Base-by-base conservation (phyloP, 2,888 invertebrate species). In the Mythimna vitellina region DNA sequence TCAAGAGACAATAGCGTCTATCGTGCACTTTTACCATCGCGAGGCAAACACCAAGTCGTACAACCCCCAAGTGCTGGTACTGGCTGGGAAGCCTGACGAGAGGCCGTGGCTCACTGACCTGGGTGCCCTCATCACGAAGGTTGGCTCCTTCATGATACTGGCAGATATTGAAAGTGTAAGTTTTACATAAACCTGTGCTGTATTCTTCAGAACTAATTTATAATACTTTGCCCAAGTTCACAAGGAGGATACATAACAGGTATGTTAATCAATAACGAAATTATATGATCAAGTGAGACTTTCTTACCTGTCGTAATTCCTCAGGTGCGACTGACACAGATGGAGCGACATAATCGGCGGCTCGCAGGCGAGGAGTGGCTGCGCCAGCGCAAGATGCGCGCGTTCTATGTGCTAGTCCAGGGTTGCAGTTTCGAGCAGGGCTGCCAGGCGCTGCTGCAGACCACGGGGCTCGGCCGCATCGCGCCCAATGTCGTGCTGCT, bases 41-140 rank as follows among this genome's bases (percentile, higher is more conserved):
- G 1, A 97, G 35, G 99, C 99, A 87, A 99, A 99, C 92, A 99
- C 99, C 32, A 99, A 99, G 94, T 99, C 99, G 94, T 99, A 99
- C 93, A 97, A 98, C 89, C 99, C 99, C 0, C 99, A 99, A 94
- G 93, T 96, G 73, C 94, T 99, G 82, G 98, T 99, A 42, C 95
- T 99, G 42, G 97, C 98, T 4, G 99, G 99, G 0, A 96, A 97
- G 76, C 99, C 99, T 0, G 97, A 97, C 74, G 95, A 97, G 1
- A 96, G 99, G 56, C 99, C 99, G 3, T 98, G 98, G 2, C 96
- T 99, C 0, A 96, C 99, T 3, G 99, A 99, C 93, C 97, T 99
- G 87, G 99, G 98, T 0, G 97, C 98, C 89, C 97, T 98, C 82
- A 98, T 99, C 76, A 99, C 99, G 20, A 99, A 99, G 91, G 97